These are phyloP conservation scores for Cartodere bifasciata DNA, from an alignment of 2,888 invertebrate genomes.

Conservation along the genomic window DNA sequence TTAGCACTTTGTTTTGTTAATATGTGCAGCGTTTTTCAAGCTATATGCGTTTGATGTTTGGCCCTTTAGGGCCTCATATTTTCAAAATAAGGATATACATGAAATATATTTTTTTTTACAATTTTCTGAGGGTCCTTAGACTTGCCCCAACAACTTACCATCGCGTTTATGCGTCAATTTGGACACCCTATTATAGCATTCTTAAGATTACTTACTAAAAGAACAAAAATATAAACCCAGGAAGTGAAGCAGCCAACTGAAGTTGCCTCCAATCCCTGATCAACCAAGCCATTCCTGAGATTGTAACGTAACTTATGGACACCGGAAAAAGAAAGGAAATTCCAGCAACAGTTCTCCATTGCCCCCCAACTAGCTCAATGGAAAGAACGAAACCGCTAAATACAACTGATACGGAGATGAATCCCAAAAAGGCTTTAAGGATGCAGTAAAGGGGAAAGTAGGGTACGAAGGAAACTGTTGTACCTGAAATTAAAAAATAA, in stretches of 20 bases:
- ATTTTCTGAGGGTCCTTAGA: no score
- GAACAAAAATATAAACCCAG: conserved; percentile 52
- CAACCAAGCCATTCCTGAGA: conserved; percentile 56
- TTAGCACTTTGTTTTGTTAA: no score
- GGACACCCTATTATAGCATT: no score
- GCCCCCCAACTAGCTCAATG: conserved; percentile 66
- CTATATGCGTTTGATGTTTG: not conserved
- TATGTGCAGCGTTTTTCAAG: no score
- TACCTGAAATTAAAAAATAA: conserved; percentile 27
- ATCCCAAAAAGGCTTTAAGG: conserved; percentile 57
- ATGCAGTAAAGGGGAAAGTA: conserved; percentile 58
- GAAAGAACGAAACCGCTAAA: conserved; percentile 69
- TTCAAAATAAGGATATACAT: no score
- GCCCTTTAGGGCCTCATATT: no score
- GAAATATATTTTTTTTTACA: no score
- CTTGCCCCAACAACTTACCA: no score
- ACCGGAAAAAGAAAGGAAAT: conserved; percentile 71
- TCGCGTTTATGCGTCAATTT: no score
- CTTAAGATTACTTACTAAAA: conserved; percentile 54
- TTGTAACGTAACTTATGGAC: conserved; percentile 60
- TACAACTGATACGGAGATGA: conserved; percentile 69
- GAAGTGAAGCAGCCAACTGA: conserved; percentile 59
- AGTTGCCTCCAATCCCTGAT: conserved; percentile 61
- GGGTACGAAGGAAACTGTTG: conserved; percentile 52
- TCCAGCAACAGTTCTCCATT: conserved; percentile 69